Evolutionary conservation across 2,888 invertebrate species (phyloP).

Genomic region (Cheiracanthium punctorium): DNA sequence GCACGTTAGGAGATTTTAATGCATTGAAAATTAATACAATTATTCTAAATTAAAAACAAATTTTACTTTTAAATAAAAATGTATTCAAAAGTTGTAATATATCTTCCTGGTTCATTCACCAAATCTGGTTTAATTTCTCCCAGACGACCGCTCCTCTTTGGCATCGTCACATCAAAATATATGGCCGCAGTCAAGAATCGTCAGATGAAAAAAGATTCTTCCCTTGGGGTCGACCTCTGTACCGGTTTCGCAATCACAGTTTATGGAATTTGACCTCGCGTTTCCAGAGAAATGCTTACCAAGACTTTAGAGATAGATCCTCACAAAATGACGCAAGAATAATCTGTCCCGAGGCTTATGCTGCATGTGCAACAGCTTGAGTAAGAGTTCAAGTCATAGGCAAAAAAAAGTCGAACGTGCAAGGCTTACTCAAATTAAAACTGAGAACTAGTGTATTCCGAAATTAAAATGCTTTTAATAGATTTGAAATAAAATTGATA

Average conservation of each 20-base stretch:
- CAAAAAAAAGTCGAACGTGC: too few species aligned
- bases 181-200: neutral
- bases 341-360: slow-evolving; percentile 12
- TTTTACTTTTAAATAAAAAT: too few species aligned
- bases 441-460: too few species aligned
- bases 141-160: neutral
- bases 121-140: neutral
- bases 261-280: slow-evolving; percentile 51
- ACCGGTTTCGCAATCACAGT: slow-evolving; percentile 28
- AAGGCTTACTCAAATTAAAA: too few species aligned
- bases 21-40: too few species aligned
- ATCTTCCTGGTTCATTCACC: neutral
- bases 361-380: neutral
- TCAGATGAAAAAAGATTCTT: neutral
- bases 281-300: slow-evolving; percentile 20
- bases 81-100: too few species aligned
- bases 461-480: too few species aligned
- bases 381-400: too few species aligned
- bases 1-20: too few species aligned
- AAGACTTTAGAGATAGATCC: neutral
- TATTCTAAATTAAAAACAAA: too few species aligned
- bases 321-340: neutral
- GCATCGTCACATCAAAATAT: neutral
- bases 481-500: too few species aligned
- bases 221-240: neutral